These are phyloP conservation scores for Pecten maximus DNA, from an alignment of 2,888 invertebrate species.

Conservation along the genomic window DNA sequence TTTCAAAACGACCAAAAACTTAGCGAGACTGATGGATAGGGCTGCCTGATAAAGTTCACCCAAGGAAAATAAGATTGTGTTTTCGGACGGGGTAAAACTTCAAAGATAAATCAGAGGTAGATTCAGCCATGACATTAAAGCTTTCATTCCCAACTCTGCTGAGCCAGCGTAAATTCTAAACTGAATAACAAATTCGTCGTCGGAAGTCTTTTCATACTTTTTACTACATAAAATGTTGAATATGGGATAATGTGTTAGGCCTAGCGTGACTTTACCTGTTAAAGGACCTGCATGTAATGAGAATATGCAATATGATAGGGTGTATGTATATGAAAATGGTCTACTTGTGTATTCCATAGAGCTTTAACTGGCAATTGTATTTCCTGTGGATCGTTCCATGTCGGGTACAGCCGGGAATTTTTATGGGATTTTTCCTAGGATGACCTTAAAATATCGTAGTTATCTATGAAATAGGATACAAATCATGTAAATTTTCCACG, in stretches of 20 bases:
- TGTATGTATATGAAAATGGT: neutral
- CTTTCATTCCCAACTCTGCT: neutral
- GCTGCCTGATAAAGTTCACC: neutral
- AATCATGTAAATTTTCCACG: neutral
- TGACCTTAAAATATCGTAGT: neutral
- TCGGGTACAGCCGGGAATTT: neutral
- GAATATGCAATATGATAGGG: neutral
- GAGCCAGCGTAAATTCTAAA: neutral
- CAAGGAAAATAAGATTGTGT: conserved; percentile 1
- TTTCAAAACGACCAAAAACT: neutral
- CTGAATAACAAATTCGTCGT: neutral
- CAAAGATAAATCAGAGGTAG: neutral
- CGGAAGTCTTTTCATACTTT: neutral
- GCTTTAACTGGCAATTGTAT: neutral
- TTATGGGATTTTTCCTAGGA: neutral
- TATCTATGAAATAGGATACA: neutral
- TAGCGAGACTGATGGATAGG: conserved; percentile 5
- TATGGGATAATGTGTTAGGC: neutral
- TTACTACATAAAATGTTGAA: neutral
- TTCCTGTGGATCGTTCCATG: neutral
- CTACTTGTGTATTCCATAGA: neutral
- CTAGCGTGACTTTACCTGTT: neutral
- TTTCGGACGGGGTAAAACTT: neutral
- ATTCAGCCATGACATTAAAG: neutral
- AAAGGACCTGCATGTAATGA: conserved; percentile 13